These are phyloP conservation scores for Megalops atlanticus DNA, from an alignment of 2,113 vertebrate genomes.

Conservation along the genomic window DNA sequence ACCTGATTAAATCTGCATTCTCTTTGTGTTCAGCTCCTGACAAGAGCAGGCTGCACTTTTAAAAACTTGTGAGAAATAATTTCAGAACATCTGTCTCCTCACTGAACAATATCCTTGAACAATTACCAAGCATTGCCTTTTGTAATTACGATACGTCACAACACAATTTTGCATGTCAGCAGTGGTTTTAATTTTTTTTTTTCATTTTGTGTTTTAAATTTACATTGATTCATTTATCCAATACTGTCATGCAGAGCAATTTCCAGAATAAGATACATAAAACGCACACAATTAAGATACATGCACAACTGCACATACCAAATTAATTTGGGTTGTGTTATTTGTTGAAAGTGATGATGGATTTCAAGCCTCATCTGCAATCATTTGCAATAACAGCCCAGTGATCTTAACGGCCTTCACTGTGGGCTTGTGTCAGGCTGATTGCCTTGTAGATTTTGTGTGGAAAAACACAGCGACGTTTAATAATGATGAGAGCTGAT, in stretches of 20 bases:
- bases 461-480: background rate
- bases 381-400: background rate
- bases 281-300: too few species aligned
- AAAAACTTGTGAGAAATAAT: background rate
- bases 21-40: background rate
- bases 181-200: background rate
- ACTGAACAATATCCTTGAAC: background rate
- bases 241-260: too few species aligned
- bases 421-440: background rate
- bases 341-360: background rate
- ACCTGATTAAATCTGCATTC: background rate
- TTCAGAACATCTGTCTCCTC: background rate
- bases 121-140: background rate
- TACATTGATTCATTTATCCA: background rate
- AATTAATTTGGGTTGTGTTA: background rate
- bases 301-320: too few species aligned
- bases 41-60: background rate
- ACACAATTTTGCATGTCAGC: background rate
- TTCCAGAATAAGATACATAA: too few species aligned
- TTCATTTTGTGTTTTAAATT: background rate
- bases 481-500: background rate
- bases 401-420: slow-evolving; percentile 1
- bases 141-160: background rate
- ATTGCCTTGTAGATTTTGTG: slow-evolving; percentile 5
- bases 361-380: background rate